These are phyloP conservation scores for Mactromeris polynyma DNA, from an alignment of 2,888 invertebrate genomes.

Conservation along the genomic window DNA sequence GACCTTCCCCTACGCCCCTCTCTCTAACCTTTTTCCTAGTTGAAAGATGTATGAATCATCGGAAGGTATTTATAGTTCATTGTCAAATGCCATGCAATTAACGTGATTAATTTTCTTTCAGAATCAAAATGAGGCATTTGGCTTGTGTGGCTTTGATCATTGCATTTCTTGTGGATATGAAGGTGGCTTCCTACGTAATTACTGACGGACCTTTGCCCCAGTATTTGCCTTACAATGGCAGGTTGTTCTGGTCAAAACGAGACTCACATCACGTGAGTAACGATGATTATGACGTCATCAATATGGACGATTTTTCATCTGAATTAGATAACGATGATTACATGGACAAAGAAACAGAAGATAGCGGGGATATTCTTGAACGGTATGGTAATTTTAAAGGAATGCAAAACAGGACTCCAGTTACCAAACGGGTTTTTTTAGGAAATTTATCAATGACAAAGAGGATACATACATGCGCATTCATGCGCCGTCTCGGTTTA, in stretches of 20 bases:
- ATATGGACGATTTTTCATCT: not conserved
- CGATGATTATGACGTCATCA: not conserved
- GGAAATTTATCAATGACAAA: conserved; percentile 11
- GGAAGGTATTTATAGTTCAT: too few species aligned
- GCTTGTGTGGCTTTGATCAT: not conserved
- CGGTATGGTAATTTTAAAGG: not conserved
- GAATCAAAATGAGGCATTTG: not conserved
- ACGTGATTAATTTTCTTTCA: not conserved
- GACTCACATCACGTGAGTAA: not conserved
- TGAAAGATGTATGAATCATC: too few species aligned
- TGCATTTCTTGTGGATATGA: not conserved
- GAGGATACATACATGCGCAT: conserved; percentile 59
- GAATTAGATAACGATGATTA: not conserved
- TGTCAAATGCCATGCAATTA: too few species aligned
- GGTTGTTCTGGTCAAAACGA: not conserved
- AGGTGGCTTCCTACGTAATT: not conserved
- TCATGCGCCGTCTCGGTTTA: conserved; percentile 53
- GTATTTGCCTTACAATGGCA: not conserved
- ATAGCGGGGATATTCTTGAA: not conserved
- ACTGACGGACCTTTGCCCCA: not conserved
- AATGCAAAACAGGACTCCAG: not conserved
- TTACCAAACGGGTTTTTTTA: not conserved
- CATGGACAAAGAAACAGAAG: not conserved
- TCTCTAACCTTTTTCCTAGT: too few species aligned
- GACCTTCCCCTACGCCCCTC: too few species aligned